Conservation (phyloP, 1,140 invertebrate genomes). For the Delia radicum region DNA sequence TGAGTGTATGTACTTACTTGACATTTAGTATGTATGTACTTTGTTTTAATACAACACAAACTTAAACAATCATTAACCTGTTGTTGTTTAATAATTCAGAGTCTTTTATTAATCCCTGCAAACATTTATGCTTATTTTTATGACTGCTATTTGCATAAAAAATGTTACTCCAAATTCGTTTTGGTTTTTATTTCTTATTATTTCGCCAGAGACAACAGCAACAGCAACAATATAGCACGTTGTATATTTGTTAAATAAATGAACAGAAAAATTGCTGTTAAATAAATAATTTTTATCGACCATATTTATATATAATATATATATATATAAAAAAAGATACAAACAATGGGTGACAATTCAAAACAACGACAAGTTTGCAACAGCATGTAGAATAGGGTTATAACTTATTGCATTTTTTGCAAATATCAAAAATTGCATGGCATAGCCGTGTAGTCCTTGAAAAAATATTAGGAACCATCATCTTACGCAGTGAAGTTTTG, state of each 20-base stretch:
- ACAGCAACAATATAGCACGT: neutral
- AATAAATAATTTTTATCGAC: slow-evolving; percentile 4
- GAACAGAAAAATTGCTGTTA: neutral
- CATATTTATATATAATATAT: neutral
- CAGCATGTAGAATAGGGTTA: too few species aligned
- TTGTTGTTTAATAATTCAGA: neutral
- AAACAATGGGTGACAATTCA: too few species aligned
- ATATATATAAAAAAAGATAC: neutral
- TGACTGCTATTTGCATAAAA: neutral
- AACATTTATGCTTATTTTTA: neutral
- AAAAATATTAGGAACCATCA: too few species aligned
- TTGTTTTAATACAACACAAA: too few species aligned
- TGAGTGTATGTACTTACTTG: too few species aligned
- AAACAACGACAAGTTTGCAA: too few species aligned
- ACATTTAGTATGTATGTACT: too few species aligned
- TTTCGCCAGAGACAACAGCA: neutral
- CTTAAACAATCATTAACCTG: neutral
- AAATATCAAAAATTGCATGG: too few species aligned
- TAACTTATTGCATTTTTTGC: too few species aligned
- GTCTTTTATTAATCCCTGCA: neutral
- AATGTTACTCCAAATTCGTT: neutral
- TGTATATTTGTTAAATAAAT: neutral
- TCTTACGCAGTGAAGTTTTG: too few species aligned
- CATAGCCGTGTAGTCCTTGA: too few species aligned
- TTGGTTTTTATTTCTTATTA: neutral